A percentile compares a stretch with the other conserved stretches of the same genome.
phyloP scores from a whole-genome alignment of 1,140 invertebrate species.

The Conopomorpha cramerella region DNA sequence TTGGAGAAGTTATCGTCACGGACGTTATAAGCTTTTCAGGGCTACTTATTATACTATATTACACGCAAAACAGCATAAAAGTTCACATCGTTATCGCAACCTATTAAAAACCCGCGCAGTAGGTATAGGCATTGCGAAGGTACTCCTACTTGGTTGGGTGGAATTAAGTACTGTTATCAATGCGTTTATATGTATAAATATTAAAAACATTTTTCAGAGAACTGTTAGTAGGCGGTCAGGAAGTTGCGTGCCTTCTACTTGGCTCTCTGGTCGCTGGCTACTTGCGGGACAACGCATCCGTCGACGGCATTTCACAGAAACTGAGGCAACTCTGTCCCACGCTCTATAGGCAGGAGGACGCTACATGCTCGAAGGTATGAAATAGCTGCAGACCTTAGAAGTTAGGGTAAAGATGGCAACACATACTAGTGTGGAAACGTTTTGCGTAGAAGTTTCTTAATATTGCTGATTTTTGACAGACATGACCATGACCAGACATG shows the following conservation, averaged over 20 bases:
- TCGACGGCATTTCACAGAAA: conserved; percentile 86
- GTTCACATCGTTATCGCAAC: no score
- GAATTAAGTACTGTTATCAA: no score
- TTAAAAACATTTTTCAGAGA: conserved; percentile 67
- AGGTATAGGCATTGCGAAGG: no score
- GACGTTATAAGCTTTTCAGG: no score
- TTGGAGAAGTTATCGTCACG: no score
- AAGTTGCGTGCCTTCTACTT: conserved; percentile 77
- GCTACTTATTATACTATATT: no score
- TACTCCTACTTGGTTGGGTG: no score
- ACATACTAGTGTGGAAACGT: background rate
- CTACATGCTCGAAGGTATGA: conserved; percentile 85
- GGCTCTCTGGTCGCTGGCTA: conserved; percentile 83
- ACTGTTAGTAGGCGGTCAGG: conserved; percentile 81
- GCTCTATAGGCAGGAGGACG: conserved; percentile 94
- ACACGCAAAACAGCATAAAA: no score
- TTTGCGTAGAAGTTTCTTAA: background rate
- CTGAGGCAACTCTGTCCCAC: conserved; percentile 92
- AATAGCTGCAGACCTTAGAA: background rate
- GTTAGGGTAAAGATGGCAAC: background rate
- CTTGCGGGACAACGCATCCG: conserved; percentile 91
- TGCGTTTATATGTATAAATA: no score
- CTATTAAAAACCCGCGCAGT: no score
- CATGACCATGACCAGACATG: no score
- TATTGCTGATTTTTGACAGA: background rate